Evolutionary conservation across 2,888 invertebrate genomes (phyloP).

Genomic region (Ischnura elegans): DNA sequence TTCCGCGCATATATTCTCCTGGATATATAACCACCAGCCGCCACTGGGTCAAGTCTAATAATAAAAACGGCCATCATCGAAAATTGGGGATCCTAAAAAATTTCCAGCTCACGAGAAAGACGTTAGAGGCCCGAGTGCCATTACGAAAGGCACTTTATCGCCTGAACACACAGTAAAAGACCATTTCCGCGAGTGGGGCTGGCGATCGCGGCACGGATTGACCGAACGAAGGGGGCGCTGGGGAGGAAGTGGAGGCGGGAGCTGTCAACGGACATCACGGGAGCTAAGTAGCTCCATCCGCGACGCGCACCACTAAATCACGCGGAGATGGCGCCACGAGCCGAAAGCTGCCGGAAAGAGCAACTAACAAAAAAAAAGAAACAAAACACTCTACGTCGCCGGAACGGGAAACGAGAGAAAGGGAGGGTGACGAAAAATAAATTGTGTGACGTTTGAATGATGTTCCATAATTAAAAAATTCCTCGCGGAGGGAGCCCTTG

Average conservation of each 20-base stretch:
- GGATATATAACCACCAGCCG: no score
- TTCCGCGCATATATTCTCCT: no score
- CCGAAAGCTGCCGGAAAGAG: neutral
- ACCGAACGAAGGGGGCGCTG: neutral
- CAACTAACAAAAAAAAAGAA: neutral
- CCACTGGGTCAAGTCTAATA: no score
- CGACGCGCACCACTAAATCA: neutral
- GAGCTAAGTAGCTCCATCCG: neutral
- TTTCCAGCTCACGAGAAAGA: no score
- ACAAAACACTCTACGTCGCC: no score
- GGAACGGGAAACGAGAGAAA: neutral
- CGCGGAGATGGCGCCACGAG: neutral
- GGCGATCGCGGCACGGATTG: neutral
- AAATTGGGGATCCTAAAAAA: no score
- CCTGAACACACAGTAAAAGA: no score
- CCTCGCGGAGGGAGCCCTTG: neutral
- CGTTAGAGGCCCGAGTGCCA: no score
- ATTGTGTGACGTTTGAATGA: conserved; percentile 52
- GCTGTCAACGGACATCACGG: neutral
- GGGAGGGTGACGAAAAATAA: conserved; percentile 58
- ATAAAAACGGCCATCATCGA: no score
- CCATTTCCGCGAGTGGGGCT: neutral
- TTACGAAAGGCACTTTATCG: no score
- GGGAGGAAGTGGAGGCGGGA: neutral
- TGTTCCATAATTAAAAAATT: conserved; percentile 64